Base-by-base conservation (phyloP, 2,113 vertebrate genomes). In the Rhizomys pruinosus region DNA sequence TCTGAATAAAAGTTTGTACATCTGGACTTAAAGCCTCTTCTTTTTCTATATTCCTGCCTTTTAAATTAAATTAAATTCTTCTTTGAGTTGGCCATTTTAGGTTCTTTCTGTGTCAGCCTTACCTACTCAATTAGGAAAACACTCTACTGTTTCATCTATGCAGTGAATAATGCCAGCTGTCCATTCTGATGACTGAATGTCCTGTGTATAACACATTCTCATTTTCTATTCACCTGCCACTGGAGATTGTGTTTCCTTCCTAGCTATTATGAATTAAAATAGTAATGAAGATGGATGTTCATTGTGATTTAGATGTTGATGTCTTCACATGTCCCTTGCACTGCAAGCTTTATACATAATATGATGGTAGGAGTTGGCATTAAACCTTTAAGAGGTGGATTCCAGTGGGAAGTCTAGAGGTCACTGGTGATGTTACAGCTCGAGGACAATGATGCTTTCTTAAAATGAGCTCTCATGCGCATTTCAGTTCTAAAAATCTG, bases 31-130 rank as follows among this genome's bases (percentile, higher is more conserved):
- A 59, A 16, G 11, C 29, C 15, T 77, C 13, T 8, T 4, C 12
- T 42, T n/a, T 57, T 47, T 22, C 17, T 47, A 3, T n/a, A 27
- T 77, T 1, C 10, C 10, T 3, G 20, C 9, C 44, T 15, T 63
- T 19, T 0, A 44, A n/a, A n/a, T 29, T 2, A 44, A 13, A 42
- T 5, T 68, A 13, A 55, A 25, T 8, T 42, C 2, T 32, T 2
- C 39, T 12, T 9, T 55, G 39, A 47, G 5, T 73, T 52, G 63
- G n/a, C 22, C 20, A 22, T 32, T 42, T 84, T 57, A 66, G 25
- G 37, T 76, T 55, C 61, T 47, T 20, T 29, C 32, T 52, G 22
- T 66, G 47, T 57, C 39, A 55, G 20, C 32, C 32, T 77, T 3
- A 8, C 3, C 23, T 29, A 25, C 25, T 84, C 20, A 5, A 7